Evolutionary conservation across 2,113 vertebrate genomes (phyloP).

Genomic region (Hippopotamus amphibius): DNA sequence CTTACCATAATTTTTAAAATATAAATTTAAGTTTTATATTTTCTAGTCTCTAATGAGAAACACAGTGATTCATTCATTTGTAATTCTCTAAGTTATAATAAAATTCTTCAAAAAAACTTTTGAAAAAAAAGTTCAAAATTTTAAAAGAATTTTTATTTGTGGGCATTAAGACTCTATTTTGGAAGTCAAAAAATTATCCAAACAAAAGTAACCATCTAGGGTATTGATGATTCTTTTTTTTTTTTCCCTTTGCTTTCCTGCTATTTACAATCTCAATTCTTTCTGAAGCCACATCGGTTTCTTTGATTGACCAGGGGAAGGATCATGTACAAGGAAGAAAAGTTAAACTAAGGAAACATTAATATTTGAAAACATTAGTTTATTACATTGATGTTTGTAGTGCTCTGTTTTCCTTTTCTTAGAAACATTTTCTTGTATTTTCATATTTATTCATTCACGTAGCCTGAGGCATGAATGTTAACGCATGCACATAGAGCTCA

Average conservation of each 20-base stretch:
- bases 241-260: neutral
- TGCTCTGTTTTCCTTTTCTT: neutral
- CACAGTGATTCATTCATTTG: too few species aligned
- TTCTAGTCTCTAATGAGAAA: too few species aligned
- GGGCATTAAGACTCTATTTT: neutral
- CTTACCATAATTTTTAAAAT: too few species aligned
- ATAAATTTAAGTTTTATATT: too few species aligned
- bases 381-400: neutral
- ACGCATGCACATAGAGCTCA: neutral
- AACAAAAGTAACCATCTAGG: neutral
- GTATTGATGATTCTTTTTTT: neutral
- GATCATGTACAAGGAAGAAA: neutral
- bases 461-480: neutral
- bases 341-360: neutral
- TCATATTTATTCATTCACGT: neutral
- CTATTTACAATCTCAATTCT: neutral
- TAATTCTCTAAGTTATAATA: too few species aligned
- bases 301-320: neutral
- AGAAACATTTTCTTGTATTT: neutral
- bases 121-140: neutral
- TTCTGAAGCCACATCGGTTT: neutral
- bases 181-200: neutral
- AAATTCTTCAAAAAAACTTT: too few species aligned
- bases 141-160: neutral
- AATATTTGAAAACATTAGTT: neutral